Percentiles rank a stretch among this genome's conserved stretches.
Conservation (phyloP, 2,113 vertebrate species). For the Salvelinus fontinalis region DNA sequence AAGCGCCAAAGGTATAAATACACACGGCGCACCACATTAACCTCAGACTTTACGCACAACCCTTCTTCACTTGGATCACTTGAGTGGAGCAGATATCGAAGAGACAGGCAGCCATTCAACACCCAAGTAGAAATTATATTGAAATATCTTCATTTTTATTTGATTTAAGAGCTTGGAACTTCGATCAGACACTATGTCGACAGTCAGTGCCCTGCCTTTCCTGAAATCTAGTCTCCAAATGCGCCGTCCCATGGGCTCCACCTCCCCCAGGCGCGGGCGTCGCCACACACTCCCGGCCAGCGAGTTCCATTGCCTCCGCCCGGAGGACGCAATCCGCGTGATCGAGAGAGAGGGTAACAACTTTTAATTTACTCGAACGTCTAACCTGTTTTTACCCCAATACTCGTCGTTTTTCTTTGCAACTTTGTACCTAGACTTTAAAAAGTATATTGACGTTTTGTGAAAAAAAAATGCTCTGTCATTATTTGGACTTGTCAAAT, state of each 20-base stretch:
- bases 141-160: not conserved
- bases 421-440: not conserved
- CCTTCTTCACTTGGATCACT: conserved; percentile 9
- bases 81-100: not conserved
- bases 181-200: conserved; percentile 63
- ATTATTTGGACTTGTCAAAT: too few relatives aligned
- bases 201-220: conserved; percentile 62
- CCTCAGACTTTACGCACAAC: conserved; percentile 34
- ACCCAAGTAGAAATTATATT: not conserved
- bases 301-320: conserved; percentile 90
- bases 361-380: not conserved
- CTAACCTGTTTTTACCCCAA: too few relatives aligned
- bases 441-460: not conserved
- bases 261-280: conserved; percentile 66
- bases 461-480: too few relatives aligned
- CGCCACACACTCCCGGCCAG: conserved; percentile 91
- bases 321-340: conserved; percentile 84
- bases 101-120: not conserved
- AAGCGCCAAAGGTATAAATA: conserved; percentile 65
- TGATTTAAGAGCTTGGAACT: not conserved
- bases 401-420: not conserved
- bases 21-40: not conserved
- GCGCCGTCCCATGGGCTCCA: conserved; percentile 29
- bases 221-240: conserved; percentile 63
- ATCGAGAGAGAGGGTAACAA: conserved; percentile 89